These are phyloP conservation scores for Cliona cf. orientalis DNA, from an alignment of 37 sponge, comb jelly and placozoan genomes.

Conservation along the genomic window DNA sequence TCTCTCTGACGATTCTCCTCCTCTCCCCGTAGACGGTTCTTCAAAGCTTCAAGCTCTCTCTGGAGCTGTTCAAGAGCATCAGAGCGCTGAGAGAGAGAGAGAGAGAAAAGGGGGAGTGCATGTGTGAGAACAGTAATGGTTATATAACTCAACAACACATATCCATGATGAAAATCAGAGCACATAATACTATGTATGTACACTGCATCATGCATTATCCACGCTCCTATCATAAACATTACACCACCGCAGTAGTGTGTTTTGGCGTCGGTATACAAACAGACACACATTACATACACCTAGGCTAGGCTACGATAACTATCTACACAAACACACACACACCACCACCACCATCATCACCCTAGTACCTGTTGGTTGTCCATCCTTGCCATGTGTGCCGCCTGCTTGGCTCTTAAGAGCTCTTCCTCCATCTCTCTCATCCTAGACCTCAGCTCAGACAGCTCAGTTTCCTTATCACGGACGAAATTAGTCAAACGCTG, in stretches of 20 bases:
- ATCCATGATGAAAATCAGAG: background rate
- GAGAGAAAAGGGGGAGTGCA: background rate
- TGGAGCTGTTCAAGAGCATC: slow-evolving; percentile 13
- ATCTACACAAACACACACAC: background rate
- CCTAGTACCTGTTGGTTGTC: slow-evolving; percentile 33
- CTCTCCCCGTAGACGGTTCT: slow-evolving; percentile 16
- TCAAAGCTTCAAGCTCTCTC: slow-evolving; percentile 42
- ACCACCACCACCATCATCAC: background rate
- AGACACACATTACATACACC: too few relatives aligned
- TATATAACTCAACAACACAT: background rate
- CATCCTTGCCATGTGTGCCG: slow-evolving; percentile 19
- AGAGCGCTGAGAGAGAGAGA: slow-evolving; percentile 11
- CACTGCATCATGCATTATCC: too few relatives aligned
- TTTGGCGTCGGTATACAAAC: too few relatives aligned
- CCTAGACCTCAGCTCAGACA: slow-evolving; percentile 25
- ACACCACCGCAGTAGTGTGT: too few relatives aligned
- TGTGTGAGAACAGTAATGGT: background rate
- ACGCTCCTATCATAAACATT: too few relatives aligned
- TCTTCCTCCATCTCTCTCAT: slow-evolving; percentile 50
- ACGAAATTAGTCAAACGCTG: slow-evolving; percentile 14
- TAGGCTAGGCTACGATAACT: too few relatives aligned
- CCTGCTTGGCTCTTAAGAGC: slow-evolving; percentile 14
- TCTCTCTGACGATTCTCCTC: slow-evolving; percentile 14
- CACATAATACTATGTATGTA: too few relatives aligned
- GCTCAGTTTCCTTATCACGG: slow-evolving; percentile 10